phyloP scores from a whole-genome alignment of 2,888 invertebrate species.

The Eulithis prunata region DNA sequence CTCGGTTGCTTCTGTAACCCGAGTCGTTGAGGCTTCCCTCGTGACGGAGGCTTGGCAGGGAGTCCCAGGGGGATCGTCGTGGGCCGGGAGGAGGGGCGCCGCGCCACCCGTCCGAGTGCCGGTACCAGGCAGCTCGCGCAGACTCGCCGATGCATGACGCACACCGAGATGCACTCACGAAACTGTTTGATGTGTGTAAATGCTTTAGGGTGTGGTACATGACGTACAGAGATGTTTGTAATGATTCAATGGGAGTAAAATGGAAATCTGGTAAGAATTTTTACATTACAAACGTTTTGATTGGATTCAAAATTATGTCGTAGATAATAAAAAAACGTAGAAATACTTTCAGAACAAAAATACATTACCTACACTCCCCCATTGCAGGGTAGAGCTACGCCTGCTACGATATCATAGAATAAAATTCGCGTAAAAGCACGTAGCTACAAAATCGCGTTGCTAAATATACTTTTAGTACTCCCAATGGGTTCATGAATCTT shows the following conservation, averaged over 20 bases:
- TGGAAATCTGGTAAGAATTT: too few relatives aligned
- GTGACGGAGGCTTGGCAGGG: slow-evolving; percentile 92
- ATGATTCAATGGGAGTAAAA: background rate
- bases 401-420: too few relatives aligned
- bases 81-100: slow-evolving; percentile 84
- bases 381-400: background rate
- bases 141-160: slow-evolving; percentile 96
- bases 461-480: slow-evolving; percentile 32
- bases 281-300: too few relatives aligned
- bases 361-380: too few relatives aligned
- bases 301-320: too few relatives aligned
- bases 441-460: slow-evolving; percentile 8
- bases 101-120: slow-evolving; percentile 95
- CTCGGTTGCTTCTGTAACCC: slow-evolving; percentile 93
- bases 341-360: too few relatives aligned
- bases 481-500: slow-evolving; percentile 22
- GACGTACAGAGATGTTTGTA: background rate
- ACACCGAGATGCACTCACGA: slow-evolving; percentile 87
- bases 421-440: too few relatives aligned
- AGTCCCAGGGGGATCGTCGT: slow-evolving; percentile 94
- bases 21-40: slow-evolving; percentile 94
- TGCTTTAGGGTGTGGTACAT: slow-evolving; percentile 8
- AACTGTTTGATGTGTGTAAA: slow-evolving; percentile 57
- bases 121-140: slow-evolving; percentile 94
- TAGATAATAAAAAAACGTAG: too few relatives aligned